Base-by-base conservation (phyloP, 2,113 vertebrate genomes). In the Raja brachyura region DNA sequence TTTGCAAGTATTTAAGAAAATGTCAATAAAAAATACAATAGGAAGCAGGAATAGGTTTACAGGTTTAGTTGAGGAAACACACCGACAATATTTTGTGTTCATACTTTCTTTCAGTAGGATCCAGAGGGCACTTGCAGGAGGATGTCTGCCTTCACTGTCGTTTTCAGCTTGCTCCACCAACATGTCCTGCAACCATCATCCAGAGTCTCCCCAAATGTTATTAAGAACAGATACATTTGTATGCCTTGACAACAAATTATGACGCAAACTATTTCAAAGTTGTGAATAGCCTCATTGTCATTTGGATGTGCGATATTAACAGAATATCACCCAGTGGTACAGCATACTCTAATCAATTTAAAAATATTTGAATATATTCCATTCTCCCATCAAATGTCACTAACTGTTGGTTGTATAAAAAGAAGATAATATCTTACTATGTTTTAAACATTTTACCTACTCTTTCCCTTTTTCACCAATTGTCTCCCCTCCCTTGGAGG, bases 401-500 rank as follows among this genome's bases (percentile, higher is more conserved):
- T 25, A 81, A 22, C 39, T 39, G 11, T 81, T 56, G 7, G 78
- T 56, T 56, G 20, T 6, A 54, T 25, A 56, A 81, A 81, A 54
- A 48, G 5, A 81, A 86, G 28, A 86, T 4, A 86, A 86, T 86
- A 22, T 56, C 48, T 56, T 83, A 86, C 10, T 56, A 22, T 61
- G 56, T 25, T 61, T 61, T 61, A 81, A 16, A 8, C 54, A 81
- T 56, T 86, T 61, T 86, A 86, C 28, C 25, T 61, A 59, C 56
- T 28, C 54, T 61, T 28, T 61, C 81, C 25, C 75, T 77, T 77
- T 31, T n/a, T 77, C 75, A 31, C n/a, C 75, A 77, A 77, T 77
- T 77, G n/a, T 77, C 10, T 77, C 75, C 75, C 75, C 75, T 77
- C 75, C 75, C 75, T n/a, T 77, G 75, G n/a, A n/a, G n/a, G n/a